Conservation (phyloP, 2,113 vertebrate genomes). For the Pitta sordida region DNA sequence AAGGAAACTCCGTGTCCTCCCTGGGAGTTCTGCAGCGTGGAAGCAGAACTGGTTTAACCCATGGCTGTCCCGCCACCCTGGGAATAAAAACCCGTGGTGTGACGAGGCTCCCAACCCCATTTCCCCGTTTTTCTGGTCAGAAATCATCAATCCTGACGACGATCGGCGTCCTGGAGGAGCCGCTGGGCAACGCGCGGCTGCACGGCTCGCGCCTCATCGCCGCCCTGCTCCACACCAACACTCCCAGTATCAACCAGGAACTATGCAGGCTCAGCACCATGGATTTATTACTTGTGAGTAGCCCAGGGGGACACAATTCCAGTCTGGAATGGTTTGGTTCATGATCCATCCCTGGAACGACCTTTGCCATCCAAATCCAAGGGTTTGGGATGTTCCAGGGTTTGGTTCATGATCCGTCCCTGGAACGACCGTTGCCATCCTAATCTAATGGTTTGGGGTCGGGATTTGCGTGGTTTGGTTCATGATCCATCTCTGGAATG, state of each 20-base stretch:
- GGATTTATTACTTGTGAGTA: constrained; percentile 88
- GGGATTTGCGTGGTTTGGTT: too few relatives aligned
- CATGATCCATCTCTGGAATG: too few relatives aligned
- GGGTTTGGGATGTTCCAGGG: fast-evolving
- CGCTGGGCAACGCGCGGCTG: constrained; percentile 90
- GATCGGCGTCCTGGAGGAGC: constrained; percentile 91
- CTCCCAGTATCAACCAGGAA: constrained; percentile 87
- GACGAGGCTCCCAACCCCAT: too few relatives aligned
- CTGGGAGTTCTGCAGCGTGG: fast-evolving
- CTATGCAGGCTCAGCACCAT: constrained; percentile 90
- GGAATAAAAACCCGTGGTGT: not conserved
- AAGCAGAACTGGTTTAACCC: fast-evolving
- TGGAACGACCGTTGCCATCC: too few relatives aligned
- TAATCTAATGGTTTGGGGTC: too few relatives aligned
- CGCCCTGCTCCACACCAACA: constrained; percentile 87
- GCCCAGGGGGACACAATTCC: fast-evolving
- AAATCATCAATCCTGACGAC: constrained; percentile 92
- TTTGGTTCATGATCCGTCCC: too few relatives aligned
- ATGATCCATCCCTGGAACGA: fast-evolving
- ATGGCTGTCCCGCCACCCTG: fast-evolving
- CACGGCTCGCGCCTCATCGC: constrained; percentile 90
- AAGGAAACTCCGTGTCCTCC: fast-evolving
- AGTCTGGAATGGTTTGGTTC: not conserved
- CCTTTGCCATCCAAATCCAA: fast-evolving
- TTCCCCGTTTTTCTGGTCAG: too few relatives aligned